Base-by-base conservation (phyloP, 2,797 vertebrate genomes). In the Lutjanus campechanus region DNA sequence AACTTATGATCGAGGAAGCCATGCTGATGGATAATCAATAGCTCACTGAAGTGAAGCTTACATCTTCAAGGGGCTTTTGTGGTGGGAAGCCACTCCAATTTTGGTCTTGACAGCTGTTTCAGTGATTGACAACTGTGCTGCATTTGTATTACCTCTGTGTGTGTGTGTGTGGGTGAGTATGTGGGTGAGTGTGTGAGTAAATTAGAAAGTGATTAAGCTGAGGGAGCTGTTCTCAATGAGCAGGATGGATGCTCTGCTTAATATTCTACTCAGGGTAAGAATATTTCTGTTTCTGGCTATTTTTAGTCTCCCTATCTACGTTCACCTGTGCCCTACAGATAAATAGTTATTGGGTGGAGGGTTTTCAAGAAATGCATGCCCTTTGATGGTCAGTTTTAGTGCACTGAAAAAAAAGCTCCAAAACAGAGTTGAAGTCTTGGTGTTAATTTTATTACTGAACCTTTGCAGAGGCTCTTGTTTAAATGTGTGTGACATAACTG, bases 11-110 rank as follows among this genome's bases (percentile, higher is more conserved):
- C 0, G 11, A 73, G 51, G 43, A 83, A 73, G 69, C 53, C 2
- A 3, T 11, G 22, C 25, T 62, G 65, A 83, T 58, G 55, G 50
- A 20, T 70, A 80, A 78, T 87, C 68, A 83, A 86, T 75, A 66
- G 9, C 0, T 22, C 8, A 5, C 53, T 83, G 46, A 73, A 56
- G 54, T 53, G 61, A 22, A n/a, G 59, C 36, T 47, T 29, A 17
- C 12, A 43, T 72, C 58, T 69, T 81, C 12, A 59, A 62, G 17
- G 44, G 36, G 40, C 44, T 56, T 54, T 55, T 54, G 46, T n/a
- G 51, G 10, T 63, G 19, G 51, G 69, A 74, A 85, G 74, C 65
- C 41, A 53, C 54, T 77, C 36, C 5, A 62, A 15, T 71, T 43
- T 65, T 36, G 46, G 59, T 41, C 40, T 63, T 19, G 51, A 40